Evolutionary conservation across 2,888 invertebrate genomes (phyloP), one percentile per base, ranked within the genome.

Genomic region (Ochropacha duplaris): DNA sequence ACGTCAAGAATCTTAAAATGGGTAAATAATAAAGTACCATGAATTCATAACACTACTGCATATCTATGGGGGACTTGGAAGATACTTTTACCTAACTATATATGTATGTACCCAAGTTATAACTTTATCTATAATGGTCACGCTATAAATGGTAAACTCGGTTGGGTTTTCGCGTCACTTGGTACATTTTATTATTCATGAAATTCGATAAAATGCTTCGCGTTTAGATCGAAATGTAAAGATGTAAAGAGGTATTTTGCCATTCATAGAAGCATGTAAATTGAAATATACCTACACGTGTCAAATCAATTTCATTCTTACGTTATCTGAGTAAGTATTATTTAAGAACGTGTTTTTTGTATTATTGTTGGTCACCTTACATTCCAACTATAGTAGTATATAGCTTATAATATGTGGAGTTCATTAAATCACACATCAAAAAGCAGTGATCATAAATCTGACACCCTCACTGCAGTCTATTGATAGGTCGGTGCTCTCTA

Each of bases 1-100:
- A 88, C 90, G 89, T 88, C 86, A 90, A 70, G 81, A 84, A 86
- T 87, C 74, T 78, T 74, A 81, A n/a, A 87, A 85, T 78, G 76
- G 64, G 69, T 71, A 72, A 75, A 73, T 70, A 76, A 80, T 76
- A 75, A 74, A 74, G 66, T 77, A 71, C 71, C 67, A 70, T 76
- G 67, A 74, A 78, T 75, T 66, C 62, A 66, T 75, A 71, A 71
- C 68, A 66, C 55, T 62, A 64, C 61, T 59, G 56, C 36, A 39
- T 44, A 36, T 36, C n/a, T 4, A 36, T 44, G 19, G 44, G 1
- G 19, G 16, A 16, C 16, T 39, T 16, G 8, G 5, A 6, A 6
- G 39, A 6, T n/a, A n/a, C n/a, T n/a, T n/a, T n/a, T n/a, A n/a
- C n/a, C 4, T 36, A 36, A 2, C 14, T 14, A 36, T 36, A 36